Percentiles rank a stretch among this genome's conserved stretches.
Conservation (phyloP, 2,797 vertebrate genomes). For the Mustela erminea region DNA sequence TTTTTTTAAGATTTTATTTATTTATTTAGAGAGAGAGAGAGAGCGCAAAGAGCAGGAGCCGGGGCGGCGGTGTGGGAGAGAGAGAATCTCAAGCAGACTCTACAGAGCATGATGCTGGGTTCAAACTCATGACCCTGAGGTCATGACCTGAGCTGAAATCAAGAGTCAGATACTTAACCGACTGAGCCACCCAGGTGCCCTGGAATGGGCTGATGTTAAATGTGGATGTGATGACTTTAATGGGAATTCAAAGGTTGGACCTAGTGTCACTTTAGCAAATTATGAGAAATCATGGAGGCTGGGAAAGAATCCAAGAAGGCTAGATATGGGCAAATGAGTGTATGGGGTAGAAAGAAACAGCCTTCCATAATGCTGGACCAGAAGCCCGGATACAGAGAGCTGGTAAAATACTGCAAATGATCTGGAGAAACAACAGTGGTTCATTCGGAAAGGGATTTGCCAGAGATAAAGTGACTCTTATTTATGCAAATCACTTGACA, state of each 20-base stretch:
- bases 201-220: neutral
- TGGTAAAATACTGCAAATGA: neutral
- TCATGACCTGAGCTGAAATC: neutral
- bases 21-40: neutral
- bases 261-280: neutral
- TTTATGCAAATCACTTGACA: neutral
- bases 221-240: neutral
- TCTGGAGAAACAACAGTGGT: neutral
- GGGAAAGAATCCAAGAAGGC: neutral
- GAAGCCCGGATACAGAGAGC: neutral
- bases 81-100: neutral
- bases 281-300: neutral
- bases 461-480: neutral
- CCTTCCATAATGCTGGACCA: neutral
- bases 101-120: too few relatives aligned
- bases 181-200: neutral
- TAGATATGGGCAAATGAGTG: neutral
- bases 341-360: neutral
- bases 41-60: neutral
- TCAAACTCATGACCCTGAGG: neutral
- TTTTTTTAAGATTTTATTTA: slow-evolving; percentile 2
- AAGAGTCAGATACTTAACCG: neutral
- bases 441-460: neutral
- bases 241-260: neutral
- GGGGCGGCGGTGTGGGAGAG: neutral